These are phyloP conservation scores for Xylocampa areola DNA, from an alignment of 2,888 invertebrate species.

Conservation along the genomic window DNA sequence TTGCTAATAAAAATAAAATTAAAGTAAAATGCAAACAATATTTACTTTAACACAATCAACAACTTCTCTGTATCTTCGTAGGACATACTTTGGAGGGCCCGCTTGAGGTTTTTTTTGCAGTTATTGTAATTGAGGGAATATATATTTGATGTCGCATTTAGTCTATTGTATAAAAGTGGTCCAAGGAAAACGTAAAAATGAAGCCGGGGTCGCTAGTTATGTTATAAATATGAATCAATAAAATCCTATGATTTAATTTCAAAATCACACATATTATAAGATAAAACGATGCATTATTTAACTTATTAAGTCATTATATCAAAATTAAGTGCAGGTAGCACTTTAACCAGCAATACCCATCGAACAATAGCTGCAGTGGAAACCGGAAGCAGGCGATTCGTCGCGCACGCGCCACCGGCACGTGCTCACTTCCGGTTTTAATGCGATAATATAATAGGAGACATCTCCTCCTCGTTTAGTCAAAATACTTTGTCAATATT, in stretches of 20 bases:
- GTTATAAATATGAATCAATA: no score
- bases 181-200: no score
- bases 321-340: slow-evolving; percentile 42
- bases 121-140: no score
- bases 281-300: slow-evolving; percentile 17
- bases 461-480: slow-evolving; percentile 84
- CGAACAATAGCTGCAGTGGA: slow-evolving; percentile 55
- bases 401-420: slow-evolving; percentile 82
- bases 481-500: slow-evolving; percentile 69
- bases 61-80: no score
- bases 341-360: slow-evolving; percentile 47
- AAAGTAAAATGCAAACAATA: no score
- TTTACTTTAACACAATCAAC: no score
- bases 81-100: no score
- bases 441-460: slow-evolving; percentile 88
- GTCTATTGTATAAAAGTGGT: no score
- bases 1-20: no score
- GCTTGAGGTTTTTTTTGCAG: no score
- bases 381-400: slow-evolving; percentile 86
- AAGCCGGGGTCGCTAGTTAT: no score
- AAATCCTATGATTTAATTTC: slow-evolving; percentile 5
- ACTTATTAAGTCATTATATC: slow-evolving; percentile 28
- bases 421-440: slow-evolving; percentile 84
- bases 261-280: slow-evolving; percentile 9
- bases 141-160: no score